Conservation (phyloP, 2,113 vertebrate species). For the Hemiscyllium ocellatum region DNA sequence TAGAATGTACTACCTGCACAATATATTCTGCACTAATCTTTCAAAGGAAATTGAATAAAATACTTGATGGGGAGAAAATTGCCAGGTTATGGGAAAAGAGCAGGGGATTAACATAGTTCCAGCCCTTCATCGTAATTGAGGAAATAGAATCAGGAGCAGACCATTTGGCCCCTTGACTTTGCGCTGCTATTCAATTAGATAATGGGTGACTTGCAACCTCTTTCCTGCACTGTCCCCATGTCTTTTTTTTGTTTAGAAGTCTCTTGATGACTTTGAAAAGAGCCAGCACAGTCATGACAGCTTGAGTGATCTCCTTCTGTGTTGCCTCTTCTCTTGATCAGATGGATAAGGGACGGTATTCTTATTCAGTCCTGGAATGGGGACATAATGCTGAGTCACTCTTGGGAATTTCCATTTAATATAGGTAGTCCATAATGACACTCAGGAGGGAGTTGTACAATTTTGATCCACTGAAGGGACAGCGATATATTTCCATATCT, state of each 20-base stretch:
- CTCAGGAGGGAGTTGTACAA: too few species aligned
- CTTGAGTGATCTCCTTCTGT: not conserved
- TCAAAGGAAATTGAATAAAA: not conserved
- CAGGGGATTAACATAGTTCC: not conserved
- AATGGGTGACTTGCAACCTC: too few species aligned
- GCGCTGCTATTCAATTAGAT: too few species aligned
- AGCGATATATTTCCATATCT: too few species aligned
- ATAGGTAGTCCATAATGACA: too few species aligned
- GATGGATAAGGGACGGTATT: not conserved
- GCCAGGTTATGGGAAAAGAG: not conserved
- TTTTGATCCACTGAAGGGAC: too few species aligned
- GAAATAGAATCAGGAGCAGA: too few species aligned
- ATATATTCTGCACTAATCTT: not conserved
- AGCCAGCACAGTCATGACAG: not conserved
- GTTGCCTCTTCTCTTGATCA: not conserved
- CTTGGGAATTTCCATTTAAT: too few species aligned
- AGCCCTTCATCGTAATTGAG: not conserved
- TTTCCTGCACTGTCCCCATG: too few species aligned
- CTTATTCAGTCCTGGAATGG: not conserved
- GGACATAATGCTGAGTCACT: too few species aligned
- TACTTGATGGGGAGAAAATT: not conserved
- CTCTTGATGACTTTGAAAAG: not conserved
- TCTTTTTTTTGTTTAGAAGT: too few species aligned
- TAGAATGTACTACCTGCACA: not conserved
- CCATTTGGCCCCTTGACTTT: too few species aligned